Percentiles rank a stretch among this genome's conserved stretches.
Evolutionary conservation across 2,888 invertebrate genomes (phyloP).

Genomic region (Mesorhabditis sp.): DNA sequence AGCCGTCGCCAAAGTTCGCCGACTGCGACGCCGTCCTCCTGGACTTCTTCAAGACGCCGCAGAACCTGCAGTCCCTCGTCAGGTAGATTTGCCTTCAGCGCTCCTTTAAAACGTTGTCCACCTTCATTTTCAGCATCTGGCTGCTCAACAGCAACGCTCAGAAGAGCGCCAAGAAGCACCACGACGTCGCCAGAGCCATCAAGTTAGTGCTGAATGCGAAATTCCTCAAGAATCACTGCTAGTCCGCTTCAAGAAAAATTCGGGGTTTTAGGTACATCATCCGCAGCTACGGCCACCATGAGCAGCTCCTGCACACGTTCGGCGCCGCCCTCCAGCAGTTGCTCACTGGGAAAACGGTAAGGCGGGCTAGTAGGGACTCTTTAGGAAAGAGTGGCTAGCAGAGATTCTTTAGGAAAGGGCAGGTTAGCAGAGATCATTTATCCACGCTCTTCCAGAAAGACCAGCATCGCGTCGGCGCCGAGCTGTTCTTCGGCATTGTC

Average conservation of each 20-base stretch:
- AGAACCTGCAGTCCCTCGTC: too few species aligned
- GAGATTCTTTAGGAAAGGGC: not conserved
- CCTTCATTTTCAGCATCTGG: not conserved
- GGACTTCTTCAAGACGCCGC: not conserved
- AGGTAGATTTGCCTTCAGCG: not conserved
- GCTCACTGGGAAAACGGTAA: not conserved
- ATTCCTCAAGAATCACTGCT: not conserved
- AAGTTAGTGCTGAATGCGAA: not conserved
- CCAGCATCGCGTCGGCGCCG: slow-evolving; percentile 26
- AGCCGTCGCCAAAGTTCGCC: not conserved
- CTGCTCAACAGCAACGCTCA: not conserved
- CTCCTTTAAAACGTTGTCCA: not conserved
- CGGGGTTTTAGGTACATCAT: not conserved
- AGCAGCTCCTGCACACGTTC: not conserved
- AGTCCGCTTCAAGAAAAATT: not conserved
- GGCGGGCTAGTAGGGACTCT: not conserved
- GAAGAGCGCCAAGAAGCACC: not conserved
- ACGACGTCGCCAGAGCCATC: not conserved
- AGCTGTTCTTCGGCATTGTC: slow-evolving; percentile 30
- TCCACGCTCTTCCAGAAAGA: slow-evolving; percentile 16
- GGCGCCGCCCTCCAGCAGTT: not conserved
- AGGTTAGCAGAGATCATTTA: too few species aligned
- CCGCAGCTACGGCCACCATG: not conserved
- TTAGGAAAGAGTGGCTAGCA: not conserved
- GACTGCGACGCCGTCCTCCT: not conserved